Evolutionary conservation across 2,888 invertebrate species (phyloP).

Genomic region (Rhagium mordax): DNA sequence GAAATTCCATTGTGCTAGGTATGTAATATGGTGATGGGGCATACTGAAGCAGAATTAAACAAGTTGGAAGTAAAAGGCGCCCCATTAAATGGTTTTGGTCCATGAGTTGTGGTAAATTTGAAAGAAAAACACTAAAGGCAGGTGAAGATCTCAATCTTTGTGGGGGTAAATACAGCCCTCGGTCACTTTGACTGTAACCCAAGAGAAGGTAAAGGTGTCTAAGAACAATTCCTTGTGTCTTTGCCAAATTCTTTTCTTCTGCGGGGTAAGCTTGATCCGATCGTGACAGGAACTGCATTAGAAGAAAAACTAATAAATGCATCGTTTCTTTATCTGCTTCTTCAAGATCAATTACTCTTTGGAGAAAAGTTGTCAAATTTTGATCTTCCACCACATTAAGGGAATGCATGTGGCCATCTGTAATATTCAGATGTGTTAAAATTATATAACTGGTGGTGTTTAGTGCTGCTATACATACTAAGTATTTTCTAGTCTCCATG

Average conservation of each 20-base stretch:
- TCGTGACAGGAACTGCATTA: slow-evolving; percentile 95
- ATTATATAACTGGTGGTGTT: neutral
- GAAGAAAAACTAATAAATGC: slow-evolving; percentile 92
- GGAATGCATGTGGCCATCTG: slow-evolving; percentile 89
- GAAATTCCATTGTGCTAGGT: slow-evolving; percentile 72
- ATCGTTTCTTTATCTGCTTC: slow-evolving; percentile 97
- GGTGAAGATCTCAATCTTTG: slow-evolving; percentile 90
- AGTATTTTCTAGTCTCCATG: neutral
- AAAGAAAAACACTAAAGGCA: slow-evolving; percentile 96
- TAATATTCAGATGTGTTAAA: slow-evolving; percentile 49
- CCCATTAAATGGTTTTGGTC: slow-evolving; percentile 98
- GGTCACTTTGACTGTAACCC: slow-evolving; percentile 94
- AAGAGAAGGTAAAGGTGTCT: slow-evolving; percentile 93
- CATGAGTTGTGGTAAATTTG: slow-evolving; percentile 92
- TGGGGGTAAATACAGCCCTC: slow-evolving; percentile 92
- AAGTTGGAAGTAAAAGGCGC: slow-evolving; percentile 88
- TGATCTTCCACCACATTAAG: slow-evolving; percentile 87
- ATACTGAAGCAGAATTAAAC: slow-evolving; percentile 85
- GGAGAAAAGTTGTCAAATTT: slow-evolving; percentile 83
- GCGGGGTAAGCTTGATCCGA: slow-evolving; percentile 87
- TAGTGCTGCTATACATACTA: neutral
- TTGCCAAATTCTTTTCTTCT: slow-evolving; percentile 87
- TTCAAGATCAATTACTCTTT: slow-evolving; percentile 92
- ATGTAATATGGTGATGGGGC: slow-evolving; percentile 83
- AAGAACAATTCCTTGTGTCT: slow-evolving; percentile 89